Evolutionary conservation across 2,888 invertebrate genomes (phyloP), one percentile per base, ranked within the genome.

Genomic region (Aelia acuminata): DNA sequence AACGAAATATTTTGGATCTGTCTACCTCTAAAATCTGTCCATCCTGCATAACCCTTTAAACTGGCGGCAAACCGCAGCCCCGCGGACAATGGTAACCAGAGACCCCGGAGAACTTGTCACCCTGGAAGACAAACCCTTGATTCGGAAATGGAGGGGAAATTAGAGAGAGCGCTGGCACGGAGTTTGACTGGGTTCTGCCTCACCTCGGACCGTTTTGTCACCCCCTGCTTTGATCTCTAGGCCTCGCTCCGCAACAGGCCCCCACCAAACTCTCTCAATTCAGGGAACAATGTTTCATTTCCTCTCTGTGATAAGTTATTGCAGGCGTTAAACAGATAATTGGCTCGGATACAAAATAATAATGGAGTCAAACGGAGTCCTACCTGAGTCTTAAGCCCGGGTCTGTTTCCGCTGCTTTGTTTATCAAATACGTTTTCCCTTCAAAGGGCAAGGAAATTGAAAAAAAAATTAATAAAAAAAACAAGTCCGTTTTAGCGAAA

Each of bases 111-210:
- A 75, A 39, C 39, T 75, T 39, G 75, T 39, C 75, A 22, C 39
- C 22, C 22, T 22, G 20, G 39, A 39, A 75, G 75, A 75, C 39
- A 35, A 75, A 75, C 75, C 39, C 39, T 75, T 39, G 35, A 39
- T 39, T 75, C 75, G 75, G 75, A 75, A 75, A 75, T 75, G 75
- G 75, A 75, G 39, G 75, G 75, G 75, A 75, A 75, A 75, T 75
- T 75, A 75, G 75, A 75, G 39, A 75, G 39, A 75, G 22, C 39
- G 39, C 13, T 22, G 75, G 39, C 35, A 75, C 75, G 39, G 75
- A 20, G 39, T 39, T 75, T 39, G 75, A 75, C 75, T 75, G 39
- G 11, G 39, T 75, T 39, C 75, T 75, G 39, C 20, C 75, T 75
- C 75, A 75, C 75, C 75, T 75, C 75, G 20, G 75, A 35, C 35